Percentiles rank a stretch among this genome's conserved stretches.
These are phyloP conservation scores for Tineola bisselliella DNA, from an alignment of 2,888 invertebrate species.

Conservation along the genomic window DNA sequence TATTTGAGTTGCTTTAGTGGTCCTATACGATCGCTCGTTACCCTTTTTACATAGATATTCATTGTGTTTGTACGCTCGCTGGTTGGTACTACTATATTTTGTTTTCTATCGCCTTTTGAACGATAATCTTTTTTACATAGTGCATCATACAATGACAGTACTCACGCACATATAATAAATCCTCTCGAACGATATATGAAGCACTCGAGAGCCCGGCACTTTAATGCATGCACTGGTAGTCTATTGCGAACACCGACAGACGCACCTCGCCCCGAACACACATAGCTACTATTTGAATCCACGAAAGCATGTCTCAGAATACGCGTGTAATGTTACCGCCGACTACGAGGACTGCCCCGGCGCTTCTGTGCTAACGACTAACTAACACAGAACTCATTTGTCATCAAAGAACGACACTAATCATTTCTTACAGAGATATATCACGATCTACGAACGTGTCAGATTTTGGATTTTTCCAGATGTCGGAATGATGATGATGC, in stretches of 20 bases:
- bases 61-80: conserved; percentile 67
- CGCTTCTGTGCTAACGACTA: conserved; percentile 47
- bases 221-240: conserved; percentile 49
- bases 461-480: conserved; percentile 82
- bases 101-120: conserved; percentile 56
- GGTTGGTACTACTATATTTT: conserved; percentile 38
- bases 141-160: conserved; percentile 53
- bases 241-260: conserved; percentile 52
- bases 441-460: conserved; percentile 51
- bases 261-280: conserved; percentile 23
- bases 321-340: conserved; percentile 52
- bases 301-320: conserved; percentile 68
- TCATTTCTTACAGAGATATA: background rate
- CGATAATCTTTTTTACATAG: conserved; percentile 26
- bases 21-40: conserved; percentile 59
- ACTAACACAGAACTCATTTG: conserved; percentile 5
- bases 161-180: background rate
- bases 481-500: conserved; percentile 98
- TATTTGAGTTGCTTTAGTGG: conserved; percentile 69
- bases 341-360: conserved; percentile 54
- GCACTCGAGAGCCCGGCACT: conserved; percentile 60
- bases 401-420: conserved; percentile 23
- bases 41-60: conserved; percentile 57
- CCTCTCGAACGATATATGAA: no score
- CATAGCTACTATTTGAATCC: conserved; percentile 33